Base-by-base conservation (phyloP, 2,797 vertebrate genomes). In the Mormyrus proboscirostris region DNA sequence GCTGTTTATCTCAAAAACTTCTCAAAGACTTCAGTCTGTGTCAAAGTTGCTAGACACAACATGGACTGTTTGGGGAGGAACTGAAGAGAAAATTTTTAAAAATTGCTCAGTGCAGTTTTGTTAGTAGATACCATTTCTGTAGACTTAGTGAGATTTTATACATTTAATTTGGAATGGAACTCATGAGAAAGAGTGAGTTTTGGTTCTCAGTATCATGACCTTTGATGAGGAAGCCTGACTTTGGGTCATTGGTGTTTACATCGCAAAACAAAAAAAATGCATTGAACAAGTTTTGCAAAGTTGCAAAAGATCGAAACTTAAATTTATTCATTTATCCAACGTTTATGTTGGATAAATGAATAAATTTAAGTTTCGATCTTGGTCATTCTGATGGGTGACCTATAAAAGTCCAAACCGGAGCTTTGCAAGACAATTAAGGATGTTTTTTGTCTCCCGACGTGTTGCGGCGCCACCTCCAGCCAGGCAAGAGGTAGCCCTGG, bases 401-500 rank as follows among this genome's bases (percentile, higher is more conserved):
- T 10, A 22, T 25, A 85, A 16, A 16, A 49, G 79, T 83, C 7
- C 33, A 76, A 82, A 82, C 76, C 41, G 19, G 76, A 22, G 41
- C 76, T 82, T 49, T 14, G 29, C 85, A 38, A 53, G 50, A 19
- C 22, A 55, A 10, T 3, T 65, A 47, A 2, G 57, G 38, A 41
- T n/a, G 8, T 10, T 50, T 88, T 69, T 50, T 65, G 38, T 88
- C 57, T 69, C 87, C 19, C n/a, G 25, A 33, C 9, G 4, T 59
- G 9, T 10, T 22, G 9, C 9, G 55, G 53, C 33, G 5, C 44
- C 53, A 65, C 10, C 50, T 79, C 79, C 47, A 50, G 93, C 92
- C 16, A 90, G 91, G 73, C 88, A 90, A 9, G 88, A 62, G 0
- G 90, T 93, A 44, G 89, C 16, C 55, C 57, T 65, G 92, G 90